A percentile compares a stretch with the other conserved stretches of the same genome.
Evolutionary conservation across 2,113 vertebrate genomes (phyloP).

Genomic region (Colistium nudipinnis): DNA sequence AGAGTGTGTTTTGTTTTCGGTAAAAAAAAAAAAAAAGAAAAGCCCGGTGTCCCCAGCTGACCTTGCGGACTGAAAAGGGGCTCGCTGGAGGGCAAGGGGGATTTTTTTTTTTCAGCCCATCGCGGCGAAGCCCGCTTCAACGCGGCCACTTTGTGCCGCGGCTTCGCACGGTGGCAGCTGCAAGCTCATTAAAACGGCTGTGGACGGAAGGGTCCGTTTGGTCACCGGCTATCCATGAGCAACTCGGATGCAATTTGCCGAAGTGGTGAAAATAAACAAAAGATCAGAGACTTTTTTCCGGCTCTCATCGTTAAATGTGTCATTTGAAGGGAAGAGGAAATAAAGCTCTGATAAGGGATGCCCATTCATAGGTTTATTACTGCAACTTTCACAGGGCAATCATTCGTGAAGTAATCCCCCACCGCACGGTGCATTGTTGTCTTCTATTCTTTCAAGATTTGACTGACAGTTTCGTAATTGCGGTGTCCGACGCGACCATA

Average conservation of each 20-base stretch:
- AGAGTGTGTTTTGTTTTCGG: slow-evolving; percentile 44
- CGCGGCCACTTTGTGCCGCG: slow-evolving; percentile 63
- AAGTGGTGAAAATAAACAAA: slow-evolving; percentile 67
- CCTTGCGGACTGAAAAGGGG: slow-evolving; percentile 58
- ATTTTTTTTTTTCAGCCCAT: slow-evolving; percentile 70
- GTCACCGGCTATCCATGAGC: slow-evolving; percentile 43
- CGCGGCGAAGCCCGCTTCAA: slow-evolving; percentile 65
- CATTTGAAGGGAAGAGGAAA: slow-evolving; percentile 56
- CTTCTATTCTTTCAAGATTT: slow-evolving; percentile 55
- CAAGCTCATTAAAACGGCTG: slow-evolving; percentile 62
- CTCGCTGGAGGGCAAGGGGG: slow-evolving; percentile 64
- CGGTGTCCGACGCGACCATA: slow-evolving; percentile 67
- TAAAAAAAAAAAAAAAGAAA: no score
- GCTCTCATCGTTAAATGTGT: slow-evolving; percentile 61
- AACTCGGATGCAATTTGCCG: slow-evolving; percentile 67
- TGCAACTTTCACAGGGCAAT: slow-evolving; percentile 36
- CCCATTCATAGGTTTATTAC: slow-evolving; percentile 58
- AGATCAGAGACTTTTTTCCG: slow-evolving; percentile 50
- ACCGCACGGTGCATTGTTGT: slow-evolving; percentile 58
- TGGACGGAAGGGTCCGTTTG: slow-evolving; percentile 54
- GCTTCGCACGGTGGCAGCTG: slow-evolving; percentile 38
- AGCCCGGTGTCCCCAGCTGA: slow-evolving; percentile 47
- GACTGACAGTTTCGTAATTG: slow-evolving; percentile 73
- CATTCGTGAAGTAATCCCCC: slow-evolving; percentile 32
- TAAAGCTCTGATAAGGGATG: slow-evolving; percentile 54